Conservation (phyloP, 2,888 invertebrate species). For the Autographa gamma region DNA sequence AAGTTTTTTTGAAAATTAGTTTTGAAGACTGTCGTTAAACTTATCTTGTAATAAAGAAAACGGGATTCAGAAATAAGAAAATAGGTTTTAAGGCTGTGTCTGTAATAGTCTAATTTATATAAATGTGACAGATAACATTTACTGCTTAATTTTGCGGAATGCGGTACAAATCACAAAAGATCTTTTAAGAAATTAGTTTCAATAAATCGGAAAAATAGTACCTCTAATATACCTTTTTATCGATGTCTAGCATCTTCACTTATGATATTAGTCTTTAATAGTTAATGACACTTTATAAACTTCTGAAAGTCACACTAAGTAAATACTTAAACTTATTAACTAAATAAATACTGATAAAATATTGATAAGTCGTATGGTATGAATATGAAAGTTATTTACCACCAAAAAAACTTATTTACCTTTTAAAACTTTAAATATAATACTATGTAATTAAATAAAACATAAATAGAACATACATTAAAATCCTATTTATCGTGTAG, state of each 20-base stretch:
- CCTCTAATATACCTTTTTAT: too few relatives aligned
- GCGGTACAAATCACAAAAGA: too few relatives aligned
- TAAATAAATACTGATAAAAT: conserved; percentile 34
- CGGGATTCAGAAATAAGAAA: neutral
- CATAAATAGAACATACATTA: conserved; percentile 48
- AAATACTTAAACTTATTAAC: conserved; percentile 25
- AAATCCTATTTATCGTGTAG: neutral
- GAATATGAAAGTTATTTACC: conserved; percentile 40
- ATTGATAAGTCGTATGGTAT: conserved; percentile 32
- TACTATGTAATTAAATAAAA: neutral
- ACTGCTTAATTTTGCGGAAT: too few relatives aligned
- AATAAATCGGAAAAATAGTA: too few relatives aligned
- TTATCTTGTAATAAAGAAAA: neutral
- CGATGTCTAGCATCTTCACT: too few relatives aligned
- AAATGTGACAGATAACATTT: too few relatives aligned
- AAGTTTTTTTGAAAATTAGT: neutral
- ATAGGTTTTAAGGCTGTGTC: too few relatives aligned
- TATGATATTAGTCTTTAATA: neutral
- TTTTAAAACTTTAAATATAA: too few relatives aligned
- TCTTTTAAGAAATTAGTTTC: too few relatives aligned
- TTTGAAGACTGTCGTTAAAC: neutral
- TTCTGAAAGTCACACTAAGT: conserved; percentile 15
- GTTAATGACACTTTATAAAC: neutral
- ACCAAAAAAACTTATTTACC: too few relatives aligned
- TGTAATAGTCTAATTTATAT: too few relatives aligned